phyloP scores from a whole-genome alignment of 2,888 invertebrate genomes.

The Coleophora deauratella region DNA sequence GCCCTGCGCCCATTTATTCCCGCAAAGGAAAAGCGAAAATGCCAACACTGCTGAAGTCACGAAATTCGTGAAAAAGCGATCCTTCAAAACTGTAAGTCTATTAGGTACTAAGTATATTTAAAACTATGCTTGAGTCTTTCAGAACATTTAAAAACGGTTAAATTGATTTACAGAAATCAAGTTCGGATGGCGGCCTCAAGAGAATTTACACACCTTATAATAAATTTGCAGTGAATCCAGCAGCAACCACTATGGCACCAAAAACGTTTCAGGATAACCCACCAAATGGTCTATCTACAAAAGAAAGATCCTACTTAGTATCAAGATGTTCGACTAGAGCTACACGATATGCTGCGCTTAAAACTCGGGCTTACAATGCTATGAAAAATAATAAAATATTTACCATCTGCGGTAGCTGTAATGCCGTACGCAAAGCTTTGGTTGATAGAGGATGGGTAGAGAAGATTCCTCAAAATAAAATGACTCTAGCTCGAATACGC shows the following conservation, averaged over 20 bases:
- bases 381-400: slow-evolving; percentile 69
- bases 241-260: neutral
- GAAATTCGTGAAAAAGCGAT: too few species aligned
- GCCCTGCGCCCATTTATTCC: too few species aligned
- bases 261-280: slow-evolving; percentile 18
- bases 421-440: slow-evolving; percentile 73
- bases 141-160: neutral
- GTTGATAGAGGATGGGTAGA: slow-evolving; percentile 82
- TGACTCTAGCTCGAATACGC: slow-evolving; percentile 50
- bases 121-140: too few species aligned
- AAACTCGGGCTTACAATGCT: slow-evolving; percentile 60
- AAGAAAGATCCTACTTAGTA: slow-evolving; percentile 52
- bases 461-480: slow-evolving; percentile 66
- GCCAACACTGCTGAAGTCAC: too few species aligned
- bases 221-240: slow-evolving; percentile 22
- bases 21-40: too few species aligned
- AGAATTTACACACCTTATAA: slow-evolving; percentile 28
- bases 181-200: slow-evolving; percentile 21
- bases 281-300: slow-evolving; percentile 38
- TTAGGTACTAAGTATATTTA: neutral
- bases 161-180: slow-evolving; percentile 22
- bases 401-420: slow-evolving; percentile 66
- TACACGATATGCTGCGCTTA: slow-evolving; percentile 42
- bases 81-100: neutral
- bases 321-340: slow-evolving; percentile 42